Conservation (phyloP, 2,888 invertebrate genomes). For the Drosophila quasianomalipes region DNA sequence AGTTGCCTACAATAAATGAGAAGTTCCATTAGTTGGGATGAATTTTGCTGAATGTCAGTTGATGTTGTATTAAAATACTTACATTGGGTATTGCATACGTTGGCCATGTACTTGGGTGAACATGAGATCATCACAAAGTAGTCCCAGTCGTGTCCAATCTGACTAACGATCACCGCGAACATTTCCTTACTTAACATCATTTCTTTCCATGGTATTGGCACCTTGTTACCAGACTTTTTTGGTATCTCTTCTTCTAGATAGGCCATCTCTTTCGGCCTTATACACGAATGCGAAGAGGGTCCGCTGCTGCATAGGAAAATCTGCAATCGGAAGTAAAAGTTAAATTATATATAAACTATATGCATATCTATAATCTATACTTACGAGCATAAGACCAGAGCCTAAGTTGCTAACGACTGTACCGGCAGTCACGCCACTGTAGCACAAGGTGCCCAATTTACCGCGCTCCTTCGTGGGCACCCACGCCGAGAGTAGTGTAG, state of each 20-base stretch:
- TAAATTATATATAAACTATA: neutral
- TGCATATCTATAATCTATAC: neutral
- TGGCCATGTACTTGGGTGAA: conserved; percentile 88
- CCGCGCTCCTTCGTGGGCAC: conserved; percentile 91
- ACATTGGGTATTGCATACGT: conserved; percentile 88
- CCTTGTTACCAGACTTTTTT: conserved; percentile 85
- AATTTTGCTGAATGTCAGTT: neutral
- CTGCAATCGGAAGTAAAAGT: conserved; percentile 74
- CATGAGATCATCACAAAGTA: conserved; percentile 88
- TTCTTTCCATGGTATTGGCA: conserved; percentile 89
- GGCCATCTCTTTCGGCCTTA: conserved; percentile 88
- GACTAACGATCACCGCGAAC: conserved; percentile 89
- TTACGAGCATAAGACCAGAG: conserved; percentile 88
- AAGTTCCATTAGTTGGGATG: neutral
- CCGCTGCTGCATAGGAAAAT: conserved; percentile 87
- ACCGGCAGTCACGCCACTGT: conserved; percentile 89
- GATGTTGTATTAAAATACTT: conserved; percentile 79
- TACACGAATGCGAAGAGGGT: conserved; percentile 89
- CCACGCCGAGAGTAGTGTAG: conserved; percentile 91
- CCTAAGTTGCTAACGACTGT: conserved; percentile 87
- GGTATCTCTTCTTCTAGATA: conserved; percentile 88
- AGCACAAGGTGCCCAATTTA: conserved; percentile 90
- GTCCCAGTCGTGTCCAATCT: conserved; percentile 88
- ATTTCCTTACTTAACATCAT: conserved; percentile 89
- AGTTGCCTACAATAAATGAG: conserved; percentile 85